Percentiles rank a stretch among this genome's conserved stretches.
Conservation (phyloP, 2,888 invertebrate genomes). For the Myathropa florea region DNA sequence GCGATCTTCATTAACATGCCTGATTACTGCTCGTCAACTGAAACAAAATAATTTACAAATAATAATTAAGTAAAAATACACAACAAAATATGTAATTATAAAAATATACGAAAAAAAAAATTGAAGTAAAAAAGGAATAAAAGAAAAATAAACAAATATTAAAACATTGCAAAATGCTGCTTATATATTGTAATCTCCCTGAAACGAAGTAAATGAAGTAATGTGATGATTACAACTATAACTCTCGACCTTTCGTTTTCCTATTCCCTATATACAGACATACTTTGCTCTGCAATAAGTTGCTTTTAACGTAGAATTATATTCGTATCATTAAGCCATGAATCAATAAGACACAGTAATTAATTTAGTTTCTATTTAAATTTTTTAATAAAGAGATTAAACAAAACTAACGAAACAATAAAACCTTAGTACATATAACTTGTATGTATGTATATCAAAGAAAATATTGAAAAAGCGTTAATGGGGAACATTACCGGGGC, state of each 20-base stretch:
- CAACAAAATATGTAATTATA: constrained; percentile 66
- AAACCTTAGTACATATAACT: constrained; percentile 32
- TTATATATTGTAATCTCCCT: constrained; percentile 53
- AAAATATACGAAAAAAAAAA: constrained; percentile 62
- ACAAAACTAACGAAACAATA: constrained; percentile 46
- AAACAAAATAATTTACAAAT: constrained; percentile 70
- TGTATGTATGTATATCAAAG: constrained; percentile 31
- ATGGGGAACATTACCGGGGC: constrained; percentile 50
- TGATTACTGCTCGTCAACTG: constrained; percentile 70
- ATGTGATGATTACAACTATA: constrained; percentile 9
- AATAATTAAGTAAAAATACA: constrained; percentile 68
- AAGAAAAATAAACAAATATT: constrained; percentile 63
- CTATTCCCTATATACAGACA: constrained; percentile 15
- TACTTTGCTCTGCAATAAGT: constrained; percentile 34
- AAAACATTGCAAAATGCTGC: constrained; percentile 56
- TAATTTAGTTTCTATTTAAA: constrained; percentile 22
- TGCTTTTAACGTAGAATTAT: constrained; percentile 42
- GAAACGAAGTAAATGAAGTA: constrained; percentile 30
- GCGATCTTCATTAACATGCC: constrained; percentile 68
- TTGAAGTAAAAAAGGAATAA: constrained; percentile 61
- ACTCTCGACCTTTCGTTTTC: neutral
- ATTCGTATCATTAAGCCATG: constrained; percentile 30
- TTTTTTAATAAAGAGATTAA: constrained; percentile 27
- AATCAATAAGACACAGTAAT: constrained; percentile 41
- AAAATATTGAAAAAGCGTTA: constrained; percentile 29